phyloP scores from a whole-genome alignment of 2,888 invertebrate species.

The Lycophotia porphyrea region DNA sequence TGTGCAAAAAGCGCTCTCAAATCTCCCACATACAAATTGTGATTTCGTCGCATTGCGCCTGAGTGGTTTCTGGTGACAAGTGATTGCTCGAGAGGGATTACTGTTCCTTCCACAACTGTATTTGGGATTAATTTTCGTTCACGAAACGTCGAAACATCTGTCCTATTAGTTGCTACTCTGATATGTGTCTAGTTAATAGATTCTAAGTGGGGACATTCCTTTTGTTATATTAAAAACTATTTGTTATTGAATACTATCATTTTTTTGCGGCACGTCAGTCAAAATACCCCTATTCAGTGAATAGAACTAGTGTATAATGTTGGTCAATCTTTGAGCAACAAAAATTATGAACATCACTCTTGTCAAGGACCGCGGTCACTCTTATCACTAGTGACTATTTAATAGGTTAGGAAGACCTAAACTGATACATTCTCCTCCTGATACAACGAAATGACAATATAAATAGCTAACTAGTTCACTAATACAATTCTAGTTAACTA shows the following conservation, averaged over 20 bases:
- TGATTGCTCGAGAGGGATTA: slow-evolving; percentile 84
- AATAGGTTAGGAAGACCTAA: background rate
- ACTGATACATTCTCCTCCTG: no score
- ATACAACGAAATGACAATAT: background rate
- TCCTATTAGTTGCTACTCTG: slow-evolving; percentile 75
- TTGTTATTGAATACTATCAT: background rate
- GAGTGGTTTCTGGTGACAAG: slow-evolving; percentile 87
- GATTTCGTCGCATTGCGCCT: slow-evolving; percentile 69
- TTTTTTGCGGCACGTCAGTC: background rate
- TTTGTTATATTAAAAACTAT: slow-evolving; percentile 33
- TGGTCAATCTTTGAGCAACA: background rate
- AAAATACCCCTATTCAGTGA: background rate
- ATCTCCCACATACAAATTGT: slow-evolving; percentile 38
- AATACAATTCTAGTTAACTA: no score
- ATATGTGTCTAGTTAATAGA: slow-evolving; percentile 65
- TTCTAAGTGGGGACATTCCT: slow-evolving; percentile 52
- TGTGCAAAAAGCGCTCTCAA: slow-evolving; percentile 64
- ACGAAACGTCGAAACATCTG: slow-evolving; percentile 83
- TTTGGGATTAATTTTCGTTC: slow-evolving; percentile 83
- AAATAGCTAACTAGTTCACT: background rate
- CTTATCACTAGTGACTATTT: background rate
- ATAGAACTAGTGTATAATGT: background rate
- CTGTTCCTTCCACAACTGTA: slow-evolving; percentile 74
- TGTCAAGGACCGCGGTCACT: background rate
- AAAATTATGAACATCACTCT: background rate